phyloP scores from a whole-genome alignment of 2,797 vertebrate species.

The Salmo trutta region DNA sequence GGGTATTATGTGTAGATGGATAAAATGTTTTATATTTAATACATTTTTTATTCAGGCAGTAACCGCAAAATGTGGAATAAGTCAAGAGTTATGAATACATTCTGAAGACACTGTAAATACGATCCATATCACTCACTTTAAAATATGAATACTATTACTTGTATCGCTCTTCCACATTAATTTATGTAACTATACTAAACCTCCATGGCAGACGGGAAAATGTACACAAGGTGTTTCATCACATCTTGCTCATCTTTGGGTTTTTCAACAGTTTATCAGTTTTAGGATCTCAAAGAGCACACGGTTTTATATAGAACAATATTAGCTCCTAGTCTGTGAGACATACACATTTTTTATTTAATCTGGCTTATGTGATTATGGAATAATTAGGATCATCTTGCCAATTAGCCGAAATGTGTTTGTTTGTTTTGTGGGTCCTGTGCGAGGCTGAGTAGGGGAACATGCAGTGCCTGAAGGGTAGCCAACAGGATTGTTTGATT shows the following conservation, averaged over 20 bases:
- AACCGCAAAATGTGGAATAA: too few relatives aligned
- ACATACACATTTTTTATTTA: slow-evolving; percentile 40
- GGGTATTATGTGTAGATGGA: too few relatives aligned
- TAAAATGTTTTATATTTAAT: too few relatives aligned
- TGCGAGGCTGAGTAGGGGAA: slow-evolving; percentile 37
- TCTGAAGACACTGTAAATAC: too few relatives aligned
- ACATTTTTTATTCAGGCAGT: too few relatives aligned
- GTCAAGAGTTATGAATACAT: too few relatives aligned
- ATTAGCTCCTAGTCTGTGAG: slow-evolving; percentile 60
- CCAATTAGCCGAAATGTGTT: slow-evolving; percentile 61
- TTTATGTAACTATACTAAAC: neutral
- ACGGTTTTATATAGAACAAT: slow-evolving; percentile 56
- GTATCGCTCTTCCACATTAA: neutral
- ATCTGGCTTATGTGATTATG: slow-evolving; percentile 68
- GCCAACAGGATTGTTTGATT: slow-evolving; percentile 63
- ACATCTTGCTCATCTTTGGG: neutral
- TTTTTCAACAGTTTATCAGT: slow-evolving; percentile 24
- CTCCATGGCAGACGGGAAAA: neutral
- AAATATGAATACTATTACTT: neutral
- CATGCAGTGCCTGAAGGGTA: slow-evolving; percentile 54
- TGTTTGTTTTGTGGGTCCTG: slow-evolving; percentile 62
- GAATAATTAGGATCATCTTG: slow-evolving; percentile 70
- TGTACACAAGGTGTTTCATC: neutral
- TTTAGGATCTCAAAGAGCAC: slow-evolving; percentile 26
- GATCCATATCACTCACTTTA: neutral